Conservation (phyloP, 1,140 invertebrate genomes). For the Drosophila nasuta region DNA sequence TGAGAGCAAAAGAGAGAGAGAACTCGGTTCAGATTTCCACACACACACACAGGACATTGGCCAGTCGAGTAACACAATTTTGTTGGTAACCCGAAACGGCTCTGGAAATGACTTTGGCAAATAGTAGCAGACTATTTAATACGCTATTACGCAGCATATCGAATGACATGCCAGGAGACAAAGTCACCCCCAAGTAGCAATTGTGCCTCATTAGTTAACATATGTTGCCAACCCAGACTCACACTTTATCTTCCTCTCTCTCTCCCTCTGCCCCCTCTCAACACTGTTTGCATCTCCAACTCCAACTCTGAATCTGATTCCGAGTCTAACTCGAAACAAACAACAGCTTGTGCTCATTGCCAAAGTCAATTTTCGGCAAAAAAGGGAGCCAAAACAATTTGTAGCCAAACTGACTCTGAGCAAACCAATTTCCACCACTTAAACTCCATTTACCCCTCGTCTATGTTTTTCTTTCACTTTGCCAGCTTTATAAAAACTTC, state of each 20-base stretch:
- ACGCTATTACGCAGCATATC: conserved; percentile 82
- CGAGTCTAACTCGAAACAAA: conserved; percentile 23
- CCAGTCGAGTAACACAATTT: conserved; percentile 23
- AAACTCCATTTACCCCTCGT: conserved; percentile 25
- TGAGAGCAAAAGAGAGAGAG: neutral
- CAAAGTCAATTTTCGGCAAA: conserved; percentile 77
- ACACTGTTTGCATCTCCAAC: neutral
- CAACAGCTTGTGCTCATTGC: conserved; percentile 82
- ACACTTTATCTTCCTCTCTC: neutral
- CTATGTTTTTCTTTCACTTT: neutral
- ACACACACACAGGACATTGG: conserved; percentile 45
- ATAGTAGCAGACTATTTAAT: conserved; percentile 84
- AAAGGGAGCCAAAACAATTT: conserved; percentile 65
- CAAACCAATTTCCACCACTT: conserved; percentile 34
- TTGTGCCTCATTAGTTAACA: conserved; percentile 79
- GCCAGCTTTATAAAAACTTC: conserved; percentile 72
- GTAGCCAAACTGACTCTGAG: conserved; percentile 50
- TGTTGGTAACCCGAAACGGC: conserved; percentile 72
- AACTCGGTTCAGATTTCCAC: conserved; percentile 31
- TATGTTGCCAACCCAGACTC: conserved; percentile 66
- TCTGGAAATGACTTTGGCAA: conserved; percentile 72
- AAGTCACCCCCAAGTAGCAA: conserved; percentile 26
- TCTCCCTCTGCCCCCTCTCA: neutral
- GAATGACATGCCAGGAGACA: conserved; percentile 66
- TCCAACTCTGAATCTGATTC: neutral